Evolutionary conservation across 2,113 vertebrate genomes (phyloP).

Genomic region (Protobothrops flavoviridis): DNA sequence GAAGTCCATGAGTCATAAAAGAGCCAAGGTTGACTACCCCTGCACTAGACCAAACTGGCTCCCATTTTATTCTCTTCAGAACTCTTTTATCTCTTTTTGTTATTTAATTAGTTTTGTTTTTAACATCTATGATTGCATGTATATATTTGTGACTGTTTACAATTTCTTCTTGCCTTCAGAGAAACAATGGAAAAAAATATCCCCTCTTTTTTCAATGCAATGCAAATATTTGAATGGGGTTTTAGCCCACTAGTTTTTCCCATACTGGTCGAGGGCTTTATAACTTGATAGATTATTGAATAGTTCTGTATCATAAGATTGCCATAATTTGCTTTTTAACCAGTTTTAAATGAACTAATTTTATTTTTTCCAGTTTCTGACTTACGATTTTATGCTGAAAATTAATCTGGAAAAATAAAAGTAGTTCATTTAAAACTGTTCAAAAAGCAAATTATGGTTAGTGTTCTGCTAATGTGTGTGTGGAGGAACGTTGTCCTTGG

Average conservation of each 20-base stretch:
- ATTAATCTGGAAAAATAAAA: background rate
- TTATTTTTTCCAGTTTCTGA: background rate
- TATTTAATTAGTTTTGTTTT: background rate
- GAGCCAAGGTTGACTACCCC: no score
- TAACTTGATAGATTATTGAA: background rate
- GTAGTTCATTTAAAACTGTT: background rate
- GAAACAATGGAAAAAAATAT: background rate
- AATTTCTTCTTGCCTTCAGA: background rate
- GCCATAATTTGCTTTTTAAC: background rate
- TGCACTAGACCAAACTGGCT: background rate
- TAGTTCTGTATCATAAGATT: background rate
- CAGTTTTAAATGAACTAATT: background rate
- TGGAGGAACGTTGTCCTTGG: no score
- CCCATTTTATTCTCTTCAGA: background rate
- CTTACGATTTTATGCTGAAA: background rate
- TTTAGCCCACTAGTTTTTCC: background rate
- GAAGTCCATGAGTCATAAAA: no score
- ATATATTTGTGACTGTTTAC: background rate
- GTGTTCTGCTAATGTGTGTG: fast-evolving
- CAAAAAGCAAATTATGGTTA: background rate
- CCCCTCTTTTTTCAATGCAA: background rate
- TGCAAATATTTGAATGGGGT: background rate
- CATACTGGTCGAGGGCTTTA: background rate
- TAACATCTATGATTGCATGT: background rate
- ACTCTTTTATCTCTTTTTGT: background rate